Percentiles rank a stretch among this genome's conserved stretches.
phyloP scores from a whole-genome alignment of 2,888 invertebrate species.

The Philereme vetulata region DNA sequence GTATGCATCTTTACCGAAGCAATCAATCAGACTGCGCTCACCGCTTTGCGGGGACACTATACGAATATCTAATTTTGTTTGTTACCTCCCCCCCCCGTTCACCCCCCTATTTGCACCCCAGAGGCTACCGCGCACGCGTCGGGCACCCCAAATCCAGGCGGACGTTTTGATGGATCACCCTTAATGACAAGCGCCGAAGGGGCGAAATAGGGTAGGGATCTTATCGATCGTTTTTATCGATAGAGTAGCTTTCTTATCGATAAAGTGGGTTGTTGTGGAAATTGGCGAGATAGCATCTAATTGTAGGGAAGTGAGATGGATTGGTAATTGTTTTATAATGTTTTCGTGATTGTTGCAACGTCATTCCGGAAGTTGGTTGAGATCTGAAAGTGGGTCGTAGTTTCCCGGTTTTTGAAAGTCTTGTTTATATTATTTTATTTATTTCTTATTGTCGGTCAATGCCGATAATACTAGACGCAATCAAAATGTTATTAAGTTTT shows the following conservation, averaged over 20 bases:
- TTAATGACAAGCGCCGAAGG: constrained; percentile 81
- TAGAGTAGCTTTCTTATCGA: constrained; percentile 49
- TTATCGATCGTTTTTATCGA: constrained; percentile 43
- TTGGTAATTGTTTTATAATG: constrained; percentile 45
- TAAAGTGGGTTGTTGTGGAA: constrained; percentile 48
- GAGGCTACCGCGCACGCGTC: constrained; percentile 68
- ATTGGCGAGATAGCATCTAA: constrained; percentile 60
- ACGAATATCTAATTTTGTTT: constrained; percentile 83
- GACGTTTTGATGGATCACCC: constrained; percentile 84
- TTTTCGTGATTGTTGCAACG: constrained; percentile 19
- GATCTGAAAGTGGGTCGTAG: background rate
- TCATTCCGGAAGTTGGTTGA: constrained; percentile 22
- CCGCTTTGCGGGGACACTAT: constrained; percentile 77
- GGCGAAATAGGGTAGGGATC: constrained; percentile 58
- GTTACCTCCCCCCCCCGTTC: constrained; percentile 55
- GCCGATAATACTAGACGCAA: too few species aligned
- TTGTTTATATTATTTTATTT: too few species aligned
- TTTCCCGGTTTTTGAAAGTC: constrained; percentile 14
- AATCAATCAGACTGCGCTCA: constrained; percentile 78
- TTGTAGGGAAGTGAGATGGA: constrained; percentile 44
- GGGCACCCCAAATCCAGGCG: constrained; percentile 79
- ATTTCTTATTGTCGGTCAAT: too few species aligned
- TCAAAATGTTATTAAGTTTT: too few species aligned
- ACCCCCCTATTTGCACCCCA: constrained; percentile 35
- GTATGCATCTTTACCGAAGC: constrained; percentile 50